Base-by-base conservation (phyloP, 2,888 invertebrate species). In the Eurytoma adleriae region DNA sequence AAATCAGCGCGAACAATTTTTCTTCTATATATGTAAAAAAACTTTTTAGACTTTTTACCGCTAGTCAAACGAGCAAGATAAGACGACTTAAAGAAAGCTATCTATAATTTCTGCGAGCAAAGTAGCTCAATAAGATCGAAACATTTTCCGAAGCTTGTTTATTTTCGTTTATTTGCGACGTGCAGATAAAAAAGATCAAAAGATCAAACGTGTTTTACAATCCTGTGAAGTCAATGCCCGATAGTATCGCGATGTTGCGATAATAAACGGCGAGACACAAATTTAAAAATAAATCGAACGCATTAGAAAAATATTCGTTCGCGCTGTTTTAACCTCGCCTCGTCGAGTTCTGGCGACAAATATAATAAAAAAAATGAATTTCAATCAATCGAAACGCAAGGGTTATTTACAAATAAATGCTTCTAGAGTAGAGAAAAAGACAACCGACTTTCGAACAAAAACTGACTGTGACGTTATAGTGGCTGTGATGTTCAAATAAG, bases 351-450 rank as follows among this genome's bases (percentile, higher is more conserved):
- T 66, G 73, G 73, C 66, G 66, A 64, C 48, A 27, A 66, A 48
- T 50, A 62, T 14, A 50, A 52, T 30, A 40, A 2, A 52, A 40
- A 2, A 30, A 52, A 72, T 30, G 27, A 54, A 68, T 59, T 16
- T 71, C 57, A 74, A 56, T 74, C 66, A 66, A 73, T 73, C 27
- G 27, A 59, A 75, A 76, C 30, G 61, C 40, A 67, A 68, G 16
- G 62, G 52, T 24, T 14, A 18, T 4, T 5, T 54, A 67, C 59
- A 61, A 68, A 61, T 57, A 48, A 78, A 78, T 70, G 66, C 64
- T 66, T 64, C 77, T 78, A 78, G 13, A 61, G 56, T 61, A 72
- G 59, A 72, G 50, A 72, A 59, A 40, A 69, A 72, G 59, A 67
- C n/a, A 66, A 66, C 57, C 72, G 67, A 66, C 40, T 14, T 30